Percentiles rank a stretch among this genome's conserved stretches.
These are phyloP conservation scores for Peribatodes rhomboidaria DNA, from an alignment of 2,888 invertebrate species.

Conservation along the genomic window DNA sequence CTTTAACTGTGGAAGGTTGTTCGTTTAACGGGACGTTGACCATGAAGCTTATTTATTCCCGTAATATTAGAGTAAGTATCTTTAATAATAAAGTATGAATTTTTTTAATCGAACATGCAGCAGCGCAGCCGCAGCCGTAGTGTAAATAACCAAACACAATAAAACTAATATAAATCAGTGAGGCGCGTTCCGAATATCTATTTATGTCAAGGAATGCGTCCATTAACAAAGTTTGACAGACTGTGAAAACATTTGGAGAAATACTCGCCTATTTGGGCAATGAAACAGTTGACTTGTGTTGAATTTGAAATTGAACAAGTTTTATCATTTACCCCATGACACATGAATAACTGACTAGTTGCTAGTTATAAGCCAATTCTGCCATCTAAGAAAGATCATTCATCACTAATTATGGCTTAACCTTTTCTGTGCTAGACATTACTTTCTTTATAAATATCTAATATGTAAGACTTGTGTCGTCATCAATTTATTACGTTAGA, in stretches of 20 bases:
- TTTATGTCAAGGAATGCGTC: conserved; percentile 38
- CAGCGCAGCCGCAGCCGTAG: neutral
- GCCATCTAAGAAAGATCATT: no score
- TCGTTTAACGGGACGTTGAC: neutral
- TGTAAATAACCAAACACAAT: conserved; percentile 10
- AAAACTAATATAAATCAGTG: conserved; percentile 28
- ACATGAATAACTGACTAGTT: no score
- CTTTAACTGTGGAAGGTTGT: neutral
- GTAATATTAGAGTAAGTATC: neutral
- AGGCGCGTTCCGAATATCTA: conserved; percentile 28
- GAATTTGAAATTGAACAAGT: conserved; percentile 1
- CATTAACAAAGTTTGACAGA: conserved; percentile 37
- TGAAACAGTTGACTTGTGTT: conserved; percentile 29
- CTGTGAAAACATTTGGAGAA: conserved; percentile 34
- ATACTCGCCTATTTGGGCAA: conserved; percentile 30
- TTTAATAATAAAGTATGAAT: no score
- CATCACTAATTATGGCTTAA: no score
- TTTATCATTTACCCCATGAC: no score
- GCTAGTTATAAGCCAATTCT: no score
- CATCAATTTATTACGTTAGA: no score
- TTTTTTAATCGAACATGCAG: neutral
- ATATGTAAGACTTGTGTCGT: no score
- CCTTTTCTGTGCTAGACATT: no score
- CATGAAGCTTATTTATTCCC: neutral
- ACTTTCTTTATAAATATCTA: no score